Evolutionary conservation across 64 coral and sea anemone genomes (phyloP), one percentile per base, ranked within the genome.

Genomic region (Trachythela sp.): DNA sequence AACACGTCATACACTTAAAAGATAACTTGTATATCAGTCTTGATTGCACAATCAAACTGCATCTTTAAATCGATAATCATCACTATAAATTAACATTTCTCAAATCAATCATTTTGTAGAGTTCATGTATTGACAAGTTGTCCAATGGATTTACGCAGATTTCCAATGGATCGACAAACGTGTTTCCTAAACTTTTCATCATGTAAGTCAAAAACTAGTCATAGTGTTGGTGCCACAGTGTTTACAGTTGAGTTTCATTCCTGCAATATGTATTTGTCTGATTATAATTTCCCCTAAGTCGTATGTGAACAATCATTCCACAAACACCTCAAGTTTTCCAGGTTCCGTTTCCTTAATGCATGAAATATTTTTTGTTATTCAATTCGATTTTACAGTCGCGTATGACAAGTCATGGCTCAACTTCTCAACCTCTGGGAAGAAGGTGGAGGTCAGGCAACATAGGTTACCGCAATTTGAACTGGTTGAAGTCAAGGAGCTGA

Each of bases 111-210:
- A 13, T 80, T 36, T 39, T 80, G 15, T 17, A 80, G 75, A 80
- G 75, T 39, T 2, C 75, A 37, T 80, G 30, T 80, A 5, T 34
- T 7, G 75, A 35, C 37, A 36, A 80, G 75, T 80, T 80, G 75
- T 36, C 75, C 75, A 35, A 80, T 80, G 75, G 75, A 80, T 38
- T 29, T 80, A 35, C 75, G 20, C 31, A 17, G 37, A 14, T 80
- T 80, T 80, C 75, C 75, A 17, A 80, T 80, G 75, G 75, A 80
- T 13, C 20, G 18, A 80, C 75, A 80, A 39, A 80, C 32, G 8
- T 80, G 75, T 80, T 80, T 80, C 20, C 75, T 80, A 9, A 80
- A 80, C 30, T 80, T 80, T 30, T 80, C 75, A 39, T 80, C 75
- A 1, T 80, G 75, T 80, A 80, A 80, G 75, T 80, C n/a, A n/a